Conservation (phyloP, 2,797 vertebrate genomes). For the Galaxias olidus region DNA sequence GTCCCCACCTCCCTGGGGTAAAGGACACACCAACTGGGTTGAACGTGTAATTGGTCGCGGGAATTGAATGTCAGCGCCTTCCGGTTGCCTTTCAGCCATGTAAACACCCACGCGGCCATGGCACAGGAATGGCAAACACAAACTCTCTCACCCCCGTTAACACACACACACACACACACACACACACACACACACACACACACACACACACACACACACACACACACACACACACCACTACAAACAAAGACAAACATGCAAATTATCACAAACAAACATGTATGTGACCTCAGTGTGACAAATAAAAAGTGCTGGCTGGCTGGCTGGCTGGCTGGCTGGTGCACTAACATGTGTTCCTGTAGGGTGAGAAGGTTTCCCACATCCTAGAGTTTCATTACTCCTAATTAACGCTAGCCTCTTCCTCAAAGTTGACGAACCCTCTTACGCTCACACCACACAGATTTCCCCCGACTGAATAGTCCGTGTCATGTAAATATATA, state of each 20-base stretch:
- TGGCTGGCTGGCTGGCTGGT: no score
- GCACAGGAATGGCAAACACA: slow-evolving; percentile 42
- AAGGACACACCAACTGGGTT: slow-evolving; percentile 40
- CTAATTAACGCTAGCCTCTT: no score
- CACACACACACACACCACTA: slow-evolving; percentile 19
- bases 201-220: slow-evolving; percentile 41
- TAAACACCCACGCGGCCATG: slow-evolving; percentile 66
- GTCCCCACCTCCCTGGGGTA: slow-evolving; percentile 48
- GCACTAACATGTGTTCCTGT: no score
- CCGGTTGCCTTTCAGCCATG: slow-evolving; percentile 62
- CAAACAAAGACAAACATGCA: neutral
- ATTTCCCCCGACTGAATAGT: no score
- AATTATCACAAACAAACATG: neutral
- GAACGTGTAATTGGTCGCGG: slow-evolving; percentile 71
- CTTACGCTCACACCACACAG: no score
- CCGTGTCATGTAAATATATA: no score
- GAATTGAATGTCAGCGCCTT: slow-evolving; percentile 68
- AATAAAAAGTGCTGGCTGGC: neutral
- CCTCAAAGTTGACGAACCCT: no score
- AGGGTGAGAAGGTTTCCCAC: no score
- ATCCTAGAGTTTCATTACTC: no score
- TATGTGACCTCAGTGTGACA: neutral
- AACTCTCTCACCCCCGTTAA: slow-evolving; percentile 39
- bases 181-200: slow-evolving; percentile 30
- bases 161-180: slow-evolving; percentile 19